Conservation (phyloP, 2,113 vertebrate species). For the Hippocampus guttulatus region DNA sequence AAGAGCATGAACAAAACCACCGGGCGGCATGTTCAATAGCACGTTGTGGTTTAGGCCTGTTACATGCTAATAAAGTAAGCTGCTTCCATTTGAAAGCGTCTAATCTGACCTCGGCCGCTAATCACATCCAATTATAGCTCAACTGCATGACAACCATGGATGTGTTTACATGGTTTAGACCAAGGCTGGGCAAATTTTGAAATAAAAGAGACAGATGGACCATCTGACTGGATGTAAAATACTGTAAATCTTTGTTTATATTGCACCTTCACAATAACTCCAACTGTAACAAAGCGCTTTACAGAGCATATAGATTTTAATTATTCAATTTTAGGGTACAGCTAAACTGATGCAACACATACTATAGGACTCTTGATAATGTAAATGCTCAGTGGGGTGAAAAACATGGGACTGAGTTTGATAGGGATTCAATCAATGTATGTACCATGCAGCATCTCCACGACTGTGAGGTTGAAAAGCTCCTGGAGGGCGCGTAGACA, state of each 20-base stretch:
- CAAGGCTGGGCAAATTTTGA: background rate
- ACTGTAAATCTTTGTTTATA: background rate
- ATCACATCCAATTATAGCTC: conserved; percentile 67
- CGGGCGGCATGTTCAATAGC: background rate
- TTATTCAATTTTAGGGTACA: too few species aligned
- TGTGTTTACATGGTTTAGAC: background rate
- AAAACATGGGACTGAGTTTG: background rate
- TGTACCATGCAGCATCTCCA: conserved; percentile 92
- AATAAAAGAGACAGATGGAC: background rate
- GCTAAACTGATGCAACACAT: background rate
- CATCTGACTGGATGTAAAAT: background rate
- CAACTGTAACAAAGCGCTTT: too few species aligned
- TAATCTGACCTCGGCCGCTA: conserved; percentile 61
- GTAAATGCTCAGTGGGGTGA: background rate
- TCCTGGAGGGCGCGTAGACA: conserved; percentile 78
- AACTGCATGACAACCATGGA: background rate
- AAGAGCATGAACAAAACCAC: conserved; percentile 22
- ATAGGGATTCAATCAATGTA: background rate
- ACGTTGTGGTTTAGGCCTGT: background rate
- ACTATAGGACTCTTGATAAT: background rate
- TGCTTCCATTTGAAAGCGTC: conserved; percentile 60
- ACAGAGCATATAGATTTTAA: too few species aligned
- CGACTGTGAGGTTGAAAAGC: conserved; percentile 77
- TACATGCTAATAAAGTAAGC: conserved; percentile 46
- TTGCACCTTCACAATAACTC: too few species aligned